Evolutionary conservation across 1,140 invertebrate genomes (phyloP).

Genomic region (Danaus melanippus): DNA sequence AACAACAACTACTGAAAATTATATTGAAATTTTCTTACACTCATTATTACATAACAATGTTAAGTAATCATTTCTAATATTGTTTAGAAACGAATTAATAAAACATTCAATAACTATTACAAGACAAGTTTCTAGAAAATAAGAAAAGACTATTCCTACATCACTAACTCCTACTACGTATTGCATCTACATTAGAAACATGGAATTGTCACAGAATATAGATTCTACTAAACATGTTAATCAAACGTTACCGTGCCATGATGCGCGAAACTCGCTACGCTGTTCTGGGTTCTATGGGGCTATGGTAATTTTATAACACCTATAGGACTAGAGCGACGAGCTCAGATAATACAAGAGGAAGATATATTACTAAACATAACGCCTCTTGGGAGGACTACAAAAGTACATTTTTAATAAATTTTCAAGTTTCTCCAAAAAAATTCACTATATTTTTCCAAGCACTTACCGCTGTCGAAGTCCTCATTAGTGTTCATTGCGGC

Average conservation of each 20-base stretch:
- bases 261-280: conserved; percentile 51
- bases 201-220: conserved; percentile 10
- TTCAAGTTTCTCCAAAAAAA: conserved; percentile 19
- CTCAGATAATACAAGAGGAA: conserved; percentile 31
- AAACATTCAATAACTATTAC: no score
- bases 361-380: conserved; percentile 4
- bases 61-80: no score
- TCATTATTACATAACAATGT: no score
- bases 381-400: conserved; percentile 4
- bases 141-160: no score
- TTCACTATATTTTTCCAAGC: conserved; percentile 20
- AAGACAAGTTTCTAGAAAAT: no score
- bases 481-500: conserved; percentile 83
- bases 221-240: conserved; percentile 31
- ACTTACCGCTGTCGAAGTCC: conserved; percentile 87
- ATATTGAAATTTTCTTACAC: no score
- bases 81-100: no score
- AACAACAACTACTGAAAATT: no score
- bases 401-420: conserved; percentile 17
- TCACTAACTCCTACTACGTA: conserved; percentile 23
- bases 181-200: conserved; percentile 4
- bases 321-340: conserved; percentile 53
- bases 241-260: conserved; percentile 61
- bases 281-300: conserved; percentile 52
- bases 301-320: conserved; percentile 50